Evolutionary conservation across 2,113 vertebrate species (phyloP), one percentile per base, ranked within the genome.

Genomic region (Elgaria multicarinata): DNA sequence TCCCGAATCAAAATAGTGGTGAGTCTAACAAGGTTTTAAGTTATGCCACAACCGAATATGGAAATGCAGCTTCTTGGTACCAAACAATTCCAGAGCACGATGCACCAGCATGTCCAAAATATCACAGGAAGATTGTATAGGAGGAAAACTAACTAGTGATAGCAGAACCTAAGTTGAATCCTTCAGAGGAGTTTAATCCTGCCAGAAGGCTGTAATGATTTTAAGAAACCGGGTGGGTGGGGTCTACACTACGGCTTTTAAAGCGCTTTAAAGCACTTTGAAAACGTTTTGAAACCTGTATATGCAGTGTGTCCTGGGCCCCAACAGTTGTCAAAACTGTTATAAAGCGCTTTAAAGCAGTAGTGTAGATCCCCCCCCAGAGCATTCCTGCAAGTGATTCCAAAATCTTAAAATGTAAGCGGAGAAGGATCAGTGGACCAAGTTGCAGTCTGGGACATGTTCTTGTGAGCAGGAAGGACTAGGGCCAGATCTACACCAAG

Each of bases 11-110:
- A 1, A 33, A 42, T 50, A 77, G 71, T 26, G 39, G 53, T 69
- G 2, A 44, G 77, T 89, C 12, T 28, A 46, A 50, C 1, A 84
- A 44, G 86, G 22, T 31, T 90, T 87, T 62, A 76, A 58, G 20
- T 16, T 74, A 76, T 77, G 16, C 66, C 42, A 22, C 42, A 89
- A 89, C 42, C 6, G 31, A 3, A 2, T 0, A 0, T 76, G 53
- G 79, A 91, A 92, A 90, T 9, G 3, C 22, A 92, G 22, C n/a
- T 9, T 1, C 58, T 62, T 90, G 66, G 9, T n/a, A 50, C 33
- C 77, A 44, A 14, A n/a, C 64, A 69, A 67, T 84, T 7, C 10
- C 33, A 20, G 87, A 77, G 42, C 74, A 71, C 2, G 12, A 1
- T 72, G 42, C 24, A 72, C 20, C 39, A 90, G 64, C 77, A 81